phyloP scores from a whole-genome alignment of 2,113 vertebrate species.

The Arizona elegans region DNA sequence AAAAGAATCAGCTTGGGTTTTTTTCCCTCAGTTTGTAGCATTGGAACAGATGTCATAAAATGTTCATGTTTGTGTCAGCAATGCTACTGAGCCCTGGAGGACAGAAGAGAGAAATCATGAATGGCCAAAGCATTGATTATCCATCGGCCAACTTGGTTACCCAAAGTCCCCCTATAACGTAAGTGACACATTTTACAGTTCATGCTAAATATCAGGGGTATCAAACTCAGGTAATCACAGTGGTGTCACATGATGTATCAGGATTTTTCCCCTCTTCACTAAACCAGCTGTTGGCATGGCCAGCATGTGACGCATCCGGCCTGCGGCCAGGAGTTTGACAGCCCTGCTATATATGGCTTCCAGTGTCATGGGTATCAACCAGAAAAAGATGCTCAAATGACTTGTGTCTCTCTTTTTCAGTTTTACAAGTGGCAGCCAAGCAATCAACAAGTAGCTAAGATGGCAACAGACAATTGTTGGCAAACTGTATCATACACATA shows the following conservation, averaged over 20 bases:
- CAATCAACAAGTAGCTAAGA: neutral
- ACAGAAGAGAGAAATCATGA: neutral
- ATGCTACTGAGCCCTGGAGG: neutral
- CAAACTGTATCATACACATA: conserved; percentile 2
- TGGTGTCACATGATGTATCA: too few species aligned
- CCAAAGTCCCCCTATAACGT: neutral
- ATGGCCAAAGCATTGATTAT: neutral
- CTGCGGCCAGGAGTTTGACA: too few species aligned
- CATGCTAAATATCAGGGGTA: neutral
- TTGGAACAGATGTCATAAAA: neutral
- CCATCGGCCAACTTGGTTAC: neutral
- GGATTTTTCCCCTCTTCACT: too few species aligned
- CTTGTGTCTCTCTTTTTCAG: neutral
- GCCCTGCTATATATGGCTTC: neutral
- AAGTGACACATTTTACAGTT: neutral
- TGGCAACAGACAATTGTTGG: neutral
- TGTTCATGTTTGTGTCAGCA: neutral
- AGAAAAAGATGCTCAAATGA: neutral
- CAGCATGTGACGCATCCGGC: too few species aligned
- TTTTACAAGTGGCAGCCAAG: neutral
- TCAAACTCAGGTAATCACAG: too few species aligned
- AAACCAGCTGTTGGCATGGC: too few species aligned
- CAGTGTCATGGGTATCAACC: neutral
- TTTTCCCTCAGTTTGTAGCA: neutral
- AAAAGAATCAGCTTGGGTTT: neutral